Percentiles rank a stretch among this genome's conserved stretches.
phyloP scores from a whole-genome alignment of 2,888 invertebrate species.

The Eutolmus rufibarbis region DNA sequence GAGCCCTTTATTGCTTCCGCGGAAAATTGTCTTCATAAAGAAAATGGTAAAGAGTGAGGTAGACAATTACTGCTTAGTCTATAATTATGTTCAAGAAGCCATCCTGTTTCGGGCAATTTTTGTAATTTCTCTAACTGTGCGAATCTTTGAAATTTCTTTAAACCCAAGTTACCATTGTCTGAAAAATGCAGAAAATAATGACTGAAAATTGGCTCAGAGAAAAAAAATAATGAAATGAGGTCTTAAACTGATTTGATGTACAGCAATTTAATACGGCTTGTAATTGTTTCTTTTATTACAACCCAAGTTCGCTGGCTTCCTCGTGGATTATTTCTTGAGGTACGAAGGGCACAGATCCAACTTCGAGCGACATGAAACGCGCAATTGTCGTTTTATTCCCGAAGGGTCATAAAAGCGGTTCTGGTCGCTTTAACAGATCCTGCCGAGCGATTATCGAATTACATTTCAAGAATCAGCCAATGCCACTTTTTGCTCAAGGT shows the following conservation, averaged over 20 bases:
- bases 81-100: background rate
- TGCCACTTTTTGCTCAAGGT: slow-evolving; percentile 1
- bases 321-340: background rate
- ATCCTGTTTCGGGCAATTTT: background rate
- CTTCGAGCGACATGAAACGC: background rate
- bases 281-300: background rate
- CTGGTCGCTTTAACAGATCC: background rate
- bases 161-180: background rate
- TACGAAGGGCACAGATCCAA: background rate
- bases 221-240: background rate
- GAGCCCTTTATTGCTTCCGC: background rate
- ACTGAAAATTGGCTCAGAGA: background rate
- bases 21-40: background rate
- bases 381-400: background rate
- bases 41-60: background rate
- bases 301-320: background rate
- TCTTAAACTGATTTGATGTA: background rate
- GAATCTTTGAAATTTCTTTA: background rate
- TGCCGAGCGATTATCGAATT: background rate
- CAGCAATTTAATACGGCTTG: background rate
- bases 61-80: background rate
- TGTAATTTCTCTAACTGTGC: background rate
- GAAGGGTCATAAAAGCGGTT: background rate
- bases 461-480: background rate
- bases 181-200: background rate